Conservation (phyloP, 2,888 invertebrate species). For the Callyntrura guangdongensis region DNA sequence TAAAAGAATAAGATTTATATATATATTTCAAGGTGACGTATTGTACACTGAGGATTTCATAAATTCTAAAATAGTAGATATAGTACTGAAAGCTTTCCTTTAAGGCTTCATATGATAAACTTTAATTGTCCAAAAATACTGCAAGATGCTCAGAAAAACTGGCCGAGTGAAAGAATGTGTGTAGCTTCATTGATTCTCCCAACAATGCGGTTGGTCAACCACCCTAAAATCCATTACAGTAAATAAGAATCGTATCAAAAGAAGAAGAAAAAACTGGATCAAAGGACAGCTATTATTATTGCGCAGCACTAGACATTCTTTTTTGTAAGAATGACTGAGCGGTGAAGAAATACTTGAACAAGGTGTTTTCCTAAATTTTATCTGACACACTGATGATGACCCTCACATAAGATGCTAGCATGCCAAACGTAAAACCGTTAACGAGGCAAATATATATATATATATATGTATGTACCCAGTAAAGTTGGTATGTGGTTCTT, state of each 20-base stretch:
- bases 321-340: background rate
- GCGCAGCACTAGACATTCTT: conserved; percentile 4
- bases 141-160: no score
- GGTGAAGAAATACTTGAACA: conserved; percentile 20
- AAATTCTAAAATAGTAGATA: no score
- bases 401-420: background rate
- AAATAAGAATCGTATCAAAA: background rate
- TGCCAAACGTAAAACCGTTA: background rate
- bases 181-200: background rate
- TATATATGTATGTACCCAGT: background rate
- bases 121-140: no score
- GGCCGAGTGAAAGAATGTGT: background rate
- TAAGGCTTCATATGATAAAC: no score
- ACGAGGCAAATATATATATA: background rate
- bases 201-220: conserved; percentile 9
- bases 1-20: no score
- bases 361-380: conserved; percentile 48
- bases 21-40: no score
- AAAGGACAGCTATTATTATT: background rate
- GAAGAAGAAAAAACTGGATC: background rate
- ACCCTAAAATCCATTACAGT: background rate
- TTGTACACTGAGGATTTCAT: no score
- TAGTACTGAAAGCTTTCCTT: no score
- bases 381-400: background rate
- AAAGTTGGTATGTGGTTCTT: background rate